Evolutionary conservation across 2,113 vertebrate genomes (phyloP).

Genomic region (Labeo catla): DNA sequence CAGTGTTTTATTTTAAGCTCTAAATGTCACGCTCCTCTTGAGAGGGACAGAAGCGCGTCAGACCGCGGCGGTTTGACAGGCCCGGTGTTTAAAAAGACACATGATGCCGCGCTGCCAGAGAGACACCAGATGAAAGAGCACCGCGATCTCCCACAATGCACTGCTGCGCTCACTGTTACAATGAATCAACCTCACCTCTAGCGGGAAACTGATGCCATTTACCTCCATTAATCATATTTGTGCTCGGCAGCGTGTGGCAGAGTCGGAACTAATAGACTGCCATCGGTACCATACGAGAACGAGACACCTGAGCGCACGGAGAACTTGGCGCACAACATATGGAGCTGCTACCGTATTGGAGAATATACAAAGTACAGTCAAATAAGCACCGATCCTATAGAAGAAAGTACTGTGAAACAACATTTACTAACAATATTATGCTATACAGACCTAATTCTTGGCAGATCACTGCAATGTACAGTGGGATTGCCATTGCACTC

Average conservation of each 20-base stretch:
- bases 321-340: neutral
- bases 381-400: neutral
- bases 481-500: too few species aligned
- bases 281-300: neutral
- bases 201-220: slow-evolving; percentile 46
- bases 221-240: slow-evolving; percentile 59
- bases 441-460: too few species aligned
- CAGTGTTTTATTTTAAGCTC: neutral
- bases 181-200: slow-evolving; percentile 55
- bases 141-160: slow-evolving; percentile 53
- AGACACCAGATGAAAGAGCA: slow-evolving; percentile 33
- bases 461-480: too few species aligned
- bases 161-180: slow-evolving; percentile 45
- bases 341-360: neutral
- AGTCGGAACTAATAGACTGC: slow-evolving; percentile 26
- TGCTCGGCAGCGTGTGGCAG: slow-evolving; percentile 46
- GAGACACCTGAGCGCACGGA: neutral
- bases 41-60: neutral
- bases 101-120: slow-evolving; percentile 5
- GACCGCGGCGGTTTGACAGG: neutral
- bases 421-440: too few species aligned
- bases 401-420: too few species aligned
- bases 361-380: neutral
- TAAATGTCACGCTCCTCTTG: neutral
- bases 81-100: slow-evolving; percentile 28